phyloP scores from a whole-genome alignment of 2,113 vertebrate species.

The Hepsetus odoe region DNA sequence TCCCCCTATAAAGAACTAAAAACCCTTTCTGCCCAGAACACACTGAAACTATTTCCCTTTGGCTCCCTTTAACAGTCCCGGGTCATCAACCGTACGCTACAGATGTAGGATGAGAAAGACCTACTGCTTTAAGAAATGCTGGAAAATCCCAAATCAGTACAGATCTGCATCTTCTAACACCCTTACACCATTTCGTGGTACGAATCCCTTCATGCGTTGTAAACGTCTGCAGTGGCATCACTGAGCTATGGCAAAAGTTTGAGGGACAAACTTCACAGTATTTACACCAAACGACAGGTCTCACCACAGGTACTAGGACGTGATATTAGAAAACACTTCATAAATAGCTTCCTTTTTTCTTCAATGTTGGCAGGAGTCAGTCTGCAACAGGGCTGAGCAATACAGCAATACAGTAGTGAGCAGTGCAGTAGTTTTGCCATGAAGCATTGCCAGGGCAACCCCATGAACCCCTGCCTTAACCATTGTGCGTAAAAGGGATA shows the following conservation, averaged over 20 bases:
- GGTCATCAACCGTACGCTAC: not conserved
- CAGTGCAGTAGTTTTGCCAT: conserved; percentile 54
- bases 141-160: not conserved
- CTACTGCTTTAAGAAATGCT: not conserved
- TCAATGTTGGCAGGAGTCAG: conserved; percentile 36
- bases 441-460: not conserved
- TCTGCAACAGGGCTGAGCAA: conserved; percentile 41
- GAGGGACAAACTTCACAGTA: conserved; percentile 62
- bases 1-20: too few relatives aligned
- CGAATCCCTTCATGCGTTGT: conserved; percentile 44
- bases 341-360: conserved; percentile 40
- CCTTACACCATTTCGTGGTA: conserved; percentile 33
- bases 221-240: not conserved
- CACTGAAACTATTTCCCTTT: too few relatives aligned
- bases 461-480: not conserved
- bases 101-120: not conserved
- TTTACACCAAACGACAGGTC: conserved; percentile 50
- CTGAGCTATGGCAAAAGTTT: not conserved
- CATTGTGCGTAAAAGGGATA: conserved; percentile 6
- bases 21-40: too few relatives aligned
- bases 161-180: not conserved
- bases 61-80: not conserved
- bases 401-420: conserved; percentile 67
- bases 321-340: conserved; percentile 37
- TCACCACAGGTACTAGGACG: conserved; percentile 23